Percentiles rank a stretch among this genome's conserved stretches.
Evolutionary conservation across 2,797 vertebrate genomes (phyloP).

Genomic region (Kryptopterus vitreolus): DNA sequence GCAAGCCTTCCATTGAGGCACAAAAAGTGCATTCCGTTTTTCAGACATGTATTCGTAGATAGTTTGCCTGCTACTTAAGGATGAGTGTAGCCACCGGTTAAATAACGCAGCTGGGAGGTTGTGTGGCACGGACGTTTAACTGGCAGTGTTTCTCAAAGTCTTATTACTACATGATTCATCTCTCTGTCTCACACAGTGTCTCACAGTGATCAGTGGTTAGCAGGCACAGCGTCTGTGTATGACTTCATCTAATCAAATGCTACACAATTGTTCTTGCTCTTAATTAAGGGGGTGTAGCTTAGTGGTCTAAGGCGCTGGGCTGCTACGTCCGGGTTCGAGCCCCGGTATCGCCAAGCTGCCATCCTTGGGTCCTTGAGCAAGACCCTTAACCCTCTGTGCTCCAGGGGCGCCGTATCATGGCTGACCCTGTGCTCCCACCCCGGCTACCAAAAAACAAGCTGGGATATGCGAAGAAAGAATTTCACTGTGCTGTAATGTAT

Average conservation of each 20-base stretch:
- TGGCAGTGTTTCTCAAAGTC: not conserved
- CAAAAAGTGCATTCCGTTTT: not conserved
- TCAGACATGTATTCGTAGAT: not conserved
- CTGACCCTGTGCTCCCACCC: too few relatives aligned
- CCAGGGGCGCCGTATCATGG: too few relatives aligned
- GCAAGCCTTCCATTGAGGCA: not conserved
- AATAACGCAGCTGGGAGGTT: not conserved
- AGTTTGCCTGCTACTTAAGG: not conserved
- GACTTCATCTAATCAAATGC: not conserved
- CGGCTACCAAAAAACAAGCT: too few relatives aligned
- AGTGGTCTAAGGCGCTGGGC: too few relatives aligned
- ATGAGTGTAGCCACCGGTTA: slow-evolving; percentile 1
- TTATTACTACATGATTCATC: slow-evolving; percentile 19
- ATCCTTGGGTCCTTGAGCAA: too few relatives aligned
- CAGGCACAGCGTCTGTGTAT: not conserved
- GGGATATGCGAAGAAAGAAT: too few relatives aligned
- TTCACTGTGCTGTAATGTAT: too few relatives aligned
- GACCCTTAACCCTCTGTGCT: too few relatives aligned
- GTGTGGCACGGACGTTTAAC: not conserved
- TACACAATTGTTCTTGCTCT: not conserved
- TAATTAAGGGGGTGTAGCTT: too few relatives aligned
- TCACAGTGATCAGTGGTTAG: slow-evolving; percentile 2
- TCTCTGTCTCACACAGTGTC: not conserved
- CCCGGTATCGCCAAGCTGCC: too few relatives aligned
- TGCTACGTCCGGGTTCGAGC: too few relatives aligned